These are phyloP conservation scores for Caracal caracal DNA, from an alignment of 2,113 vertebrate genomes.

Conservation along the genomic window DNA sequence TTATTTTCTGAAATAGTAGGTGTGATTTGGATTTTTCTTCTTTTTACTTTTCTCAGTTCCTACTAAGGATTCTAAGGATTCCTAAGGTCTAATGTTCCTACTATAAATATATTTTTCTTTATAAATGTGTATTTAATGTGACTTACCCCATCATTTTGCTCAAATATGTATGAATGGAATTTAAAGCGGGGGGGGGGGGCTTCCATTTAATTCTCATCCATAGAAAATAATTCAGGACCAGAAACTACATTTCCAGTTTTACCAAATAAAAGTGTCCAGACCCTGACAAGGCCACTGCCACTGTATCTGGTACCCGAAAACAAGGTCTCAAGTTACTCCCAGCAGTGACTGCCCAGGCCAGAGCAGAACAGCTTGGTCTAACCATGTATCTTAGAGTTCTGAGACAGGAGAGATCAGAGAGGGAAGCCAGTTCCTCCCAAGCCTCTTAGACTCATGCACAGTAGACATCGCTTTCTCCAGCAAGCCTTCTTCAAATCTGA, in stretches of 20 bases:
- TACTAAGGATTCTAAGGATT: neutral
- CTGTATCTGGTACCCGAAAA: neutral
- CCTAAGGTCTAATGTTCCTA: neutral
- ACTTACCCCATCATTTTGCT: neutral
- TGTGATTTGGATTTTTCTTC: neutral
- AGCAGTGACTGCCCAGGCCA: neutral
- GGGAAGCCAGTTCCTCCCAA: neutral
- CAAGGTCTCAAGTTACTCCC: neutral
- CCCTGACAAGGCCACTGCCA: neutral
- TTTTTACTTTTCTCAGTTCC: neutral
- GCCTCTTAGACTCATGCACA: neutral
- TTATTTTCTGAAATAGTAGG: neutral
- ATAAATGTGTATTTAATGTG: neutral
- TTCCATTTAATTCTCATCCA: slow-evolving; percentile 7
- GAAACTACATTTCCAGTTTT: slow-evolving; percentile 43
- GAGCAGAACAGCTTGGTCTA: neutral
- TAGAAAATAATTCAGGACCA: slow-evolving; percentile 24
- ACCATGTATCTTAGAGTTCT: neutral
- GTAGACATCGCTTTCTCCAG: neutral
- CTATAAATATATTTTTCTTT: neutral
- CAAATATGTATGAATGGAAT: neutral
- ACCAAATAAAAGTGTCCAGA: neutral
- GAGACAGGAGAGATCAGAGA: neutral
- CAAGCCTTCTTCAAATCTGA: neutral
- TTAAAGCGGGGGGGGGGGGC: neutral